Evolutionary conservation across 1,140 invertebrate species (phyloP), one percentile per base, ranked within the genome.

Genomic region (Rhysida immarginata): DNA sequence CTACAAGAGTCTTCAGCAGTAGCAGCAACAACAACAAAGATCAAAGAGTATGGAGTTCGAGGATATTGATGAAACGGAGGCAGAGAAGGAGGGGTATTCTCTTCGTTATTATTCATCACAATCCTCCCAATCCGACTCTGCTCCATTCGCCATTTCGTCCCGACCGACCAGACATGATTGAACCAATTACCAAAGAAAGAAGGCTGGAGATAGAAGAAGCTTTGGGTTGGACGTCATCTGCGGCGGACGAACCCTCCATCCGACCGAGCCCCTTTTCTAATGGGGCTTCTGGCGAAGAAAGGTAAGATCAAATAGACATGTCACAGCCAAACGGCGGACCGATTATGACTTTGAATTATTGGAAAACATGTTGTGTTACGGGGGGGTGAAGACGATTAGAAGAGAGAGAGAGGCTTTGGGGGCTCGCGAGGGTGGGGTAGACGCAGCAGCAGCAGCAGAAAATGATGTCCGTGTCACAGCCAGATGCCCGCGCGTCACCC

Each of bases 241-340:
- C n/a, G n/a, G n/a, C n/a, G n/a, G n/a, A n/a, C n/a, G n/a, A n/a
- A n/a, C n/a, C n/a, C n/a, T n/a, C n/a, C n/a, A n/a, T n/a, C n/a
- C 35, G n/a, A 41, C 35, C 35, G 35, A 41, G 35, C 35, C n/a
- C n/a, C 35, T 41, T 11, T n/a, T 41, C 11, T n/a, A 13, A n/a
- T 13, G 11, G 11, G 35, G 11, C n/a, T n/a, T 11, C n/a, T 41
- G 35, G 35, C 35, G n/a, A 41, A 41, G 20, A 46, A 46, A 46
- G 44, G 44, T 46, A 46, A 46, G 44, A 46, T 46, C 44, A 46
- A 46, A 46, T 46, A 46, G 44, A 46, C 8, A 46, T 46, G 44
- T 46, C 44, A 46, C 8, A 23, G n/a, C 44, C 44, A 46, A 5
- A 46, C 44, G 44, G 44, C 5, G 23, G 18, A 8, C 44, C 8